A percentile compares a stretch with the other conserved stretches of the same genome.
Evolutionary conservation across 2,797 vertebrate genomes (phyloP).

Genomic region (Enteromius unitaeniatus): DNA sequence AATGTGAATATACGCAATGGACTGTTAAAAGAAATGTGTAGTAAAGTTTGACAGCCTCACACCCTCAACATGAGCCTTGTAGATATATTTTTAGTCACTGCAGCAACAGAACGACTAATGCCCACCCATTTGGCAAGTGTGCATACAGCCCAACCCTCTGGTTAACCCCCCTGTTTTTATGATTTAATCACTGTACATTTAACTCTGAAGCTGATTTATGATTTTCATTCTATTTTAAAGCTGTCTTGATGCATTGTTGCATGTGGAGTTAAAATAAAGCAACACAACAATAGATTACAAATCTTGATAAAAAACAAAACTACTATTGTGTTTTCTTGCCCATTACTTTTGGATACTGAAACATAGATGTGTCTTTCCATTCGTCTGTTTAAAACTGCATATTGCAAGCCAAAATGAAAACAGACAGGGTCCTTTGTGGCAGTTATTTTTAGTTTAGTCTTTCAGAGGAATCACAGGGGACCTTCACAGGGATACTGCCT

Average conservation of each 20-base stretch:
- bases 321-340: not conserved
- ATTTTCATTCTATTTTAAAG: not conserved
- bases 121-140: slow-evolving; percentile 64
- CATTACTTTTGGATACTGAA: slow-evolving; percentile 52
- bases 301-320: not conserved
- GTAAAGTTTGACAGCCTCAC: not conserved
- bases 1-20: not conserved
- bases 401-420: slow-evolving; percentile 66
- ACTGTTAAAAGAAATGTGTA: slow-evolving; percentile 25
- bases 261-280: not conserved
- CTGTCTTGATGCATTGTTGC: not conserved
- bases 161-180: slow-evolving; percentile 56
- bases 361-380: slow-evolving; percentile 59
- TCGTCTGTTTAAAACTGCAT: slow-evolving; percentile 63
- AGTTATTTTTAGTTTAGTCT: slow-evolving; percentile 81
- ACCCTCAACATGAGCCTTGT: slow-evolving; percentile 35
- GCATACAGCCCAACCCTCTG: slow-evolving; percentile 60
- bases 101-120: slow-evolving; percentile 71
- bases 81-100: slow-evolving; percentile 74
- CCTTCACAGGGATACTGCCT: slow-evolving; percentile 62
- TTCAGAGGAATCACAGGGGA: slow-evolving; percentile 62
- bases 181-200: not conserved
- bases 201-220: slow-evolving; percentile 6
- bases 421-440: slow-evolving; percentile 66
- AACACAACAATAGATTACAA: not conserved